phyloP scores from a whole-genome alignment of 2,888 invertebrate genomes.

The Spicauda simplicius region DNA sequence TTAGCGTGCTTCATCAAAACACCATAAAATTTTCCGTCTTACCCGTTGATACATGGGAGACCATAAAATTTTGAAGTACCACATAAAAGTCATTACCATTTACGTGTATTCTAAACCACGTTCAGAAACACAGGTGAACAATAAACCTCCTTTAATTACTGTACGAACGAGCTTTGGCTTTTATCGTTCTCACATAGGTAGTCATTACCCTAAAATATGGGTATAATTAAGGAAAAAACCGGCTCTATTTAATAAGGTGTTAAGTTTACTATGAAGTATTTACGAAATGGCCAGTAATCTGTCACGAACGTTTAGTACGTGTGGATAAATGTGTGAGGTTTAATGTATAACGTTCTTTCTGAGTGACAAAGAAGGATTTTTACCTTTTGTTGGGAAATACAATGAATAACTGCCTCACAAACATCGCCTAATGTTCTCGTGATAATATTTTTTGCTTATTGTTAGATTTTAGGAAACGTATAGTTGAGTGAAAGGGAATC shows the following conservation, averaged over 20 bases:
- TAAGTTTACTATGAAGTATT: slow-evolving; percentile 70
- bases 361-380: slow-evolving; percentile 29
- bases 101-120: slow-evolving; percentile 39
- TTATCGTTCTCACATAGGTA: slow-evolving; percentile 73
- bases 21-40: no score
- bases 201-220: slow-evolving; percentile 77
- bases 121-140: slow-evolving; percentile 49
- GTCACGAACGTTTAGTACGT: slow-evolving; percentile 57
- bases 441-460: slow-evolving; percentile 7
- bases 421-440: slow-evolving; percentile 3
- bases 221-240: slow-evolving; percentile 80
- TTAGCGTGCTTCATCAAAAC: no score
- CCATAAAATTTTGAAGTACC: slow-evolving; percentile 18
- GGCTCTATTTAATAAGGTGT: slow-evolving; percentile 76
- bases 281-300: slow-evolving; percentile 67
- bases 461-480: neutral
- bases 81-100: slow-evolving; percentile 23
- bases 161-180: slow-evolving; percentile 68
- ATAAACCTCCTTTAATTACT: slow-evolving; percentile 76
- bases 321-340: slow-evolving; percentile 21
- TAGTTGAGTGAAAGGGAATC: neutral
- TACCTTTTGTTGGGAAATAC: slow-evolving; percentile 15
- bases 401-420: slow-evolving; percentile 11
- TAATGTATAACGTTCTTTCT: slow-evolving; percentile 6
- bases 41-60: slow-evolving; percentile 2